Conservation (phyloP, 2,797 vertebrate genomes). For the Tokudaia tokunoshimensis region DNA sequence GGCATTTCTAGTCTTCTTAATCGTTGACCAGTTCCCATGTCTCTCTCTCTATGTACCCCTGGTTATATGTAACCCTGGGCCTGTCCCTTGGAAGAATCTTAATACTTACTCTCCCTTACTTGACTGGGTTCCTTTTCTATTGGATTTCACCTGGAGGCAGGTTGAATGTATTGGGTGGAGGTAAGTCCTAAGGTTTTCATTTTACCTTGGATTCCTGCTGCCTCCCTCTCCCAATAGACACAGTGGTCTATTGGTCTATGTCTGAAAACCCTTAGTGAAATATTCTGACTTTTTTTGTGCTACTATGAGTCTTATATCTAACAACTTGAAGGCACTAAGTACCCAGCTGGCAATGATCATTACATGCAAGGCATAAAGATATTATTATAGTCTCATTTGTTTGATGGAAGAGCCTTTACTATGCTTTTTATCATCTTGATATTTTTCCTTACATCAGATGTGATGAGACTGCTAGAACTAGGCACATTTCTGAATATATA, state of each 20-base stretch:
- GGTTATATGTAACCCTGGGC: neutral
- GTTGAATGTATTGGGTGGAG: constrained; percentile 59
- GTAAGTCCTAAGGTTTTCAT: neutral
- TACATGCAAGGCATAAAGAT: neutral
- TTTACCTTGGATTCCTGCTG: neutral
- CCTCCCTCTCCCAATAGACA: neutral
- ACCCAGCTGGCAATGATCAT: constrained; percentile 69
- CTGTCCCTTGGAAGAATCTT: neutral
- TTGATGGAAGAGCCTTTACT: neutral
- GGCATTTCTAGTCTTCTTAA: neutral
- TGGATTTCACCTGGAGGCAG: neutral
- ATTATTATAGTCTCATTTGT: neutral
- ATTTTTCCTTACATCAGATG: neutral
- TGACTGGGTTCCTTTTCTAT: constrained; percentile 70
- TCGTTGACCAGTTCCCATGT: neutral
- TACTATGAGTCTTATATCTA: constrained; percentile 52
- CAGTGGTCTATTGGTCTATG: neutral
- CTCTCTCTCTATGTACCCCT: neutral
- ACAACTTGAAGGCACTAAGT: constrained; percentile 71
- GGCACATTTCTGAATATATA: neutral
- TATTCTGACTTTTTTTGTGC: neutral
- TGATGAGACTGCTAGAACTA: neutral
- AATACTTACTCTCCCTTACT: constrained; percentile 57
- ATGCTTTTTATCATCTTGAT: constrained; percentile 6
- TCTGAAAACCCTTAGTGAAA: constrained; percentile 37